These are phyloP conservation scores for Hydriomena furcata DNA, from an alignment of 2,888 invertebrate genomes.

Conservation along the genomic window DNA sequence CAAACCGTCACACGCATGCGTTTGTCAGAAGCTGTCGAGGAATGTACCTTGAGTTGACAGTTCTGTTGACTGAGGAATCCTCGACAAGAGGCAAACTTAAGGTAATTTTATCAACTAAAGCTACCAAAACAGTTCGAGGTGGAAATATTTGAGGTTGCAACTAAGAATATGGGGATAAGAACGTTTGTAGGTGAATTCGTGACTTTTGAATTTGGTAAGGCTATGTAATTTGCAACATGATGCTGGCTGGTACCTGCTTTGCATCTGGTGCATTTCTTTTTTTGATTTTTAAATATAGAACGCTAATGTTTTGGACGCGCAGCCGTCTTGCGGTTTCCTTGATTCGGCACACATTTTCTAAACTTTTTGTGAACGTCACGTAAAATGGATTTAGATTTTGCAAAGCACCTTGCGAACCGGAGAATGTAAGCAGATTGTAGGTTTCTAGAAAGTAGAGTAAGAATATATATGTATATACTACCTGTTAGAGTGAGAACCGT, in stretches of 20 bases:
- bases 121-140: no score
- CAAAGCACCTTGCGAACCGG: background rate
- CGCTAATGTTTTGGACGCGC: conserved; percentile 45
- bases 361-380: conserved; percentile 33
- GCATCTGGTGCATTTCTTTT: conserved; percentile 77
- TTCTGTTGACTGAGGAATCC: no score
- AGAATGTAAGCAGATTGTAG: conserved; percentile 14
- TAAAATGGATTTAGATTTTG: conserved; percentile 17
- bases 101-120: no score
- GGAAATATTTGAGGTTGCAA: no score
- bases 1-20: no score
- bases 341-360: conserved; percentile 45
- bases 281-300: conserved; percentile 68
- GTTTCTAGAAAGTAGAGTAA: background rate
- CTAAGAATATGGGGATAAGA: no score
- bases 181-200: background rate
- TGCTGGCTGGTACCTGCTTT: conserved; percentile 74
- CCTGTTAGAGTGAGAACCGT: no score
- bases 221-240: conserved; percentile 75
- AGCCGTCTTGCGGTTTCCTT: conserved; percentile 44
- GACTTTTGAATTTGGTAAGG: conserved; percentile 41
- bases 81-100: no score
- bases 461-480: no score
- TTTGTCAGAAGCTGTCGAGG: no score
- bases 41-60: no score